Conservation (phyloP, 2,113 vertebrate species). For the Pomatostomus ruficeps region DNA sequence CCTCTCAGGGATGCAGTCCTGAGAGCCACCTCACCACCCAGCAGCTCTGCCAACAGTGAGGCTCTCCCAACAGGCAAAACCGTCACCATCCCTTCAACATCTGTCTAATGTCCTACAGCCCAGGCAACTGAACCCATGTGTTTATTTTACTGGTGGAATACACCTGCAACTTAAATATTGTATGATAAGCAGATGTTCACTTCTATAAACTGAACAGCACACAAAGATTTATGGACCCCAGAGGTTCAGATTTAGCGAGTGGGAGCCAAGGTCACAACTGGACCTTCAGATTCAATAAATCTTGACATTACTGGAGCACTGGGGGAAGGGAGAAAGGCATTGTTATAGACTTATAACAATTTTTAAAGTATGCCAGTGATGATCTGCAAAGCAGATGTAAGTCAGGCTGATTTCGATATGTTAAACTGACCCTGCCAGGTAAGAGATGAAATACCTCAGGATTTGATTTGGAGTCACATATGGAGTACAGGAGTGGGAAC, state of each 20-base stretch:
- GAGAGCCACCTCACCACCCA: neutral
- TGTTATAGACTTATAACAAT: slow-evolving; percentile 48
- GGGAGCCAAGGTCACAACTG: slow-evolving; percentile 63
- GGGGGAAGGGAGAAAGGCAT: slow-evolving; percentile 30
- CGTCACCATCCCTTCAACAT: neutral
- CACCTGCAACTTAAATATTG: slow-evolving; percentile 70
- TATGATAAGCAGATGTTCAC: slow-evolving; percentile 68
- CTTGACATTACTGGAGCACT: slow-evolving; percentile 33
- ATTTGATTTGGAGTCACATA: slow-evolving; percentile 50
- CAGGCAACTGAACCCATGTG: neutral
- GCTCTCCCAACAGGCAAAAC: slow-evolving; percentile 1
- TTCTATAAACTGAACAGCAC: slow-evolving; percentile 62
- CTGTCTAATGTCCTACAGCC: slow-evolving; percentile 20
- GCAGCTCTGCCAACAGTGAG: neutral
- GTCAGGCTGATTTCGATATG: slow-evolving; percentile 51
- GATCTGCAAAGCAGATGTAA: slow-evolving; percentile 71
- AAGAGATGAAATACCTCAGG: slow-evolving; percentile 58
- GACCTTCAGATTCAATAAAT: slow-evolving; percentile 73
- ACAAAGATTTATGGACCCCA: slow-evolving; percentile 55
- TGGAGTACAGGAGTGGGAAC: slow-evolving; percentile 46
- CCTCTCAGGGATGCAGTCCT: neutral
- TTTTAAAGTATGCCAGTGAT: slow-evolving; percentile 53
- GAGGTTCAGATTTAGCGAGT: slow-evolving; percentile 59
- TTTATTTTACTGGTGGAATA: slow-evolving; percentile 69
- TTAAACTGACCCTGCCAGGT: slow-evolving; percentile 46